A percentile compares a stretch with the other conserved stretches of the same genome.
phyloP scores from a whole-genome alignment of 1,140 invertebrate species.

The Drosophila santomea region DNA sequence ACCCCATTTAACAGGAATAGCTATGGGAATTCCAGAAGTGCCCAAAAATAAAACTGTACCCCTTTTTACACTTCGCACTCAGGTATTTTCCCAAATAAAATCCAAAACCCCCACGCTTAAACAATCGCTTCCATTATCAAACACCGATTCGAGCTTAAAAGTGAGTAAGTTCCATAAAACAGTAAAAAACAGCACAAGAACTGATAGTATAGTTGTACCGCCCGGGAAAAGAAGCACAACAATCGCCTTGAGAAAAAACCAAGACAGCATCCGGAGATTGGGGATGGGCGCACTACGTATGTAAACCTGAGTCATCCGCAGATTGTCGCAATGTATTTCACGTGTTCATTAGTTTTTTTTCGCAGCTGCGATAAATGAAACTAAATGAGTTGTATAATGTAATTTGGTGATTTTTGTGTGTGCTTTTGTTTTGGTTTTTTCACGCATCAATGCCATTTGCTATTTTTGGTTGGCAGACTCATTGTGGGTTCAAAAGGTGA shows the following conservation, averaged over 20 bases:
- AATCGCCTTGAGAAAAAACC: slow-evolving; percentile 42
- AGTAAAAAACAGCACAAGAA: slow-evolving; percentile 37
- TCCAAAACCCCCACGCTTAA: background rate
- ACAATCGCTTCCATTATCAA: slow-evolving; percentile 44
- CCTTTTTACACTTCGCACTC: background rate
- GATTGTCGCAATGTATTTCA: slow-evolving; percentile 32
- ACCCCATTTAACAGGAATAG: too few species aligned
- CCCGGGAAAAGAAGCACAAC: slow-evolving; percentile 11
- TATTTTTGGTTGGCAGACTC: slow-evolving; percentile 65
- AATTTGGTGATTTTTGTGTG: slow-evolving; percentile 56
- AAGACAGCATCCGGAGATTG: slow-evolving; percentile 21
- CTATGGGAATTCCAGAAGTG: background rate
- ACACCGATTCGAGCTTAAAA: slow-evolving; percentile 41
- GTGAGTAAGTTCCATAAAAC: slow-evolving; percentile 33
- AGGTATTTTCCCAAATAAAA: slow-evolving; percentile 17
- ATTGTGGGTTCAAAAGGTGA: slow-evolving; percentile 56
- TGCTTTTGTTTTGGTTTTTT: slow-evolving; percentile 43
- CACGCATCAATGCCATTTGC: slow-evolving; percentile 69
- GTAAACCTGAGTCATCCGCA: slow-evolving; percentile 38
- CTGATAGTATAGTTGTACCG: slow-evolving; percentile 46
- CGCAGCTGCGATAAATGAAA: slow-evolving; percentile 50
- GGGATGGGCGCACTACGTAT: background rate
- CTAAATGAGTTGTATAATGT: slow-evolving; percentile 73
- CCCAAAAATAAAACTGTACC: background rate
- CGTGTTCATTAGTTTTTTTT: slow-evolving; percentile 23